These are phyloP conservation scores for Micrasema longulum DNA, from an alignment of 1,140 invertebrate genomes.

Conservation along the genomic window DNA sequence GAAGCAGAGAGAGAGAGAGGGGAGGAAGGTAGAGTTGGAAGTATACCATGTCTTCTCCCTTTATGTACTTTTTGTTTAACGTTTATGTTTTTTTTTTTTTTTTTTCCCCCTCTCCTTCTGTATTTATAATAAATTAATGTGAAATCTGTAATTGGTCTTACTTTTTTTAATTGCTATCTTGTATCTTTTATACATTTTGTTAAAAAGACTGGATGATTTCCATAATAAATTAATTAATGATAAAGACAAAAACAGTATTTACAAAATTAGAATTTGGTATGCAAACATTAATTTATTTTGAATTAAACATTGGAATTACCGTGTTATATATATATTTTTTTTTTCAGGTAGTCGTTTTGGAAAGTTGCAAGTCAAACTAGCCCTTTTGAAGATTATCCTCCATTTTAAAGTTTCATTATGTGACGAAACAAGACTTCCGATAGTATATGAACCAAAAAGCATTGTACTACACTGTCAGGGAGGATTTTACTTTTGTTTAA, in stretches of 20 bases:
- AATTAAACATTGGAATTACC: background rate
- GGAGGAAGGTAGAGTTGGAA: too few species aligned
- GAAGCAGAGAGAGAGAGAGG: too few species aligned
- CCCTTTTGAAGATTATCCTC: constrained; percentile 1
- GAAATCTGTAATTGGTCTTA: too few species aligned
- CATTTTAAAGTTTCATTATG: background rate
- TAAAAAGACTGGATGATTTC: background rate
- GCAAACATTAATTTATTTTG: background rate
- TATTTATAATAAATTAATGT: too few species aligned
- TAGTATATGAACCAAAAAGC: background rate
- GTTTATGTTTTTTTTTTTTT: too few species aligned
- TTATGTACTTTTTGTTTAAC: too few species aligned
- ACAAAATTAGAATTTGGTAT: too few species aligned
- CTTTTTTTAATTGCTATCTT: background rate
- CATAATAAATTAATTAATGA: background rate
- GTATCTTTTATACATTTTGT: background rate
- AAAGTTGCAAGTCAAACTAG: background rate
- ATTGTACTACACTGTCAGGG: too few species aligned
- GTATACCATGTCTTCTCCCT: background rate
- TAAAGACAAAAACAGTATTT: too few species aligned
- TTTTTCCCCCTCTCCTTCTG: too few species aligned
- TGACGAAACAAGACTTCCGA: background rate
- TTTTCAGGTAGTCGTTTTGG: constrained; percentile 20
- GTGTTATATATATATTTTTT: too few species aligned
- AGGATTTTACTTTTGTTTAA: too few species aligned